Evolutionary conservation across 1,140 invertebrate genomes (phyloP).

Genomic region (Aphaenogaster rudis): DNA sequence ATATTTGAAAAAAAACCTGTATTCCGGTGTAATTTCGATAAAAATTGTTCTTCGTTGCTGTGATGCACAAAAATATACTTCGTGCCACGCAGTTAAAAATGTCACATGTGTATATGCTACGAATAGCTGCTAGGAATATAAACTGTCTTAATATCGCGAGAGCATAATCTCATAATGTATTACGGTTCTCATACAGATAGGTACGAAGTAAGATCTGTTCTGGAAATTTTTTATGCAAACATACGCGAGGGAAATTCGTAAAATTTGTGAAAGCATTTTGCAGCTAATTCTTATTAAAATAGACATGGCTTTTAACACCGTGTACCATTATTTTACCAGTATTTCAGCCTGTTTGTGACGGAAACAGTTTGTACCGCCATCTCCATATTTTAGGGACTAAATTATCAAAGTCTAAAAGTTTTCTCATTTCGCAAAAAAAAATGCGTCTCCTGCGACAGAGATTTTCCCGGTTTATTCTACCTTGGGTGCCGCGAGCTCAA

Average conservation of each 20-base stretch:
- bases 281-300: constrained; percentile 36
- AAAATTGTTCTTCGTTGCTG: background rate
- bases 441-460: background rate
- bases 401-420: background rate
- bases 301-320: background rate
- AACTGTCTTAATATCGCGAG: constrained; percentile 22
- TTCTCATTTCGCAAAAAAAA: background rate
- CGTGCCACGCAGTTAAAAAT: background rate
- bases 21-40: background rate
- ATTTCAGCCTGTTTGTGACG: background rate
- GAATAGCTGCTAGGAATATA: background rate
- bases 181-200: background rate
- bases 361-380: background rate
- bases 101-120: background rate
- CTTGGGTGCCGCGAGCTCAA: background rate
- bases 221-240: background rate
- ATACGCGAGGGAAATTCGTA: background rate
- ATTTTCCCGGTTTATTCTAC: background rate
- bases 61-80: background rate
- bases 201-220: background rate
- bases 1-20: background rate
- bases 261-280: constrained; percentile 8
- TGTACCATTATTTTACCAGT: background rate
- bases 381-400: background rate
- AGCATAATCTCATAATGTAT: background rate